Percentiles rank a stretch among this genome's conserved stretches.
phyloP scores from a whole-genome alignment of 2,797 vertebrate species.

The Alouatta caraya region DNA sequence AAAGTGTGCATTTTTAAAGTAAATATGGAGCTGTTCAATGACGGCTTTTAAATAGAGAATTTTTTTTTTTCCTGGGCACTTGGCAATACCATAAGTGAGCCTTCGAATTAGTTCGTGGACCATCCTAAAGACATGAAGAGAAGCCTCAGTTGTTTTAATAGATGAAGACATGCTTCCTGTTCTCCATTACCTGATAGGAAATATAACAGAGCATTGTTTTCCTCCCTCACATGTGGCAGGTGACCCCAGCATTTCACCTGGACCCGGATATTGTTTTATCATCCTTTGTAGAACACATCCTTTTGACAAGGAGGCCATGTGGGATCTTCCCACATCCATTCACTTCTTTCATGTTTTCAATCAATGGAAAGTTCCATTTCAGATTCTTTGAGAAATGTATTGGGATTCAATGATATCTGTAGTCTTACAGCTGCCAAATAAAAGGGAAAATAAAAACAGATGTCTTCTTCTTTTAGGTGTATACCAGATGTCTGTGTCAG shows the following conservation, averaged over 20 bases:
- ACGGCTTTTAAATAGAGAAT: not conserved
- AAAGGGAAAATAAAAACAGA: conserved; percentile 62
- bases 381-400: conserved; percentile 63
- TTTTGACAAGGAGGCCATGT: not conserved
- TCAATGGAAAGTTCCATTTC: conserved; percentile 64
- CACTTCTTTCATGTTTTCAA: conserved; percentile 49
- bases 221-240: not conserved
- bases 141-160: not conserved
- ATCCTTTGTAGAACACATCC: not conserved
- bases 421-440: conserved; percentile 53
- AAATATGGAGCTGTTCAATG: not conserved
- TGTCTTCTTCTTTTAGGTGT: conserved; percentile 85
- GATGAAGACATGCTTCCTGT: not conserved
- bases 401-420: conserved; percentile 50
- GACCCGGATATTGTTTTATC: not conserved
- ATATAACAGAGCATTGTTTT: not conserved
- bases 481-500: conserved; percentile 92
- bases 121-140: not conserved
- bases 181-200: not conserved
- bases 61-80: not conserved
- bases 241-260: not conserved
- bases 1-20: not conserved
- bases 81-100: not conserved
- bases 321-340: not conserved
- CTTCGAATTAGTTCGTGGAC: not conserved